Evolutionary conservation across 2,888 invertebrate species (phyloP), one percentile per base, ranked within the genome.

Genomic region (Nasonovia ribisnigri): DNA sequence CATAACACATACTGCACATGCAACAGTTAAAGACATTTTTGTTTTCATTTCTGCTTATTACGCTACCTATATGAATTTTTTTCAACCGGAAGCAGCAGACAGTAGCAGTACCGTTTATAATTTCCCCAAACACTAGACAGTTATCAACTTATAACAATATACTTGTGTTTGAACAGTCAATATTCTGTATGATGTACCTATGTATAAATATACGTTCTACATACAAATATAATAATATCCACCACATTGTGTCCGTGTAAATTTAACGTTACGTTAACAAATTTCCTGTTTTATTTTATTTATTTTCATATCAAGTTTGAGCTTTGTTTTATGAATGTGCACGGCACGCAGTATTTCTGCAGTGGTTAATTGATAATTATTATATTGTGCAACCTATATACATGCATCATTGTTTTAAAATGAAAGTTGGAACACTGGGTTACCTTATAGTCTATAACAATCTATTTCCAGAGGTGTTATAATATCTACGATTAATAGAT

Each of bases 11-110:
- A 88, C 26, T n/a, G 0, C 10, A 13, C 6, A 42, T 42, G 42
- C 6, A 77, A 43, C 20, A 60, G 60, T 46, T 20, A 8, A 89
- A 89, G 60, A 89, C 16, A 57, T 57, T 89, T 60, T 43, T 43
- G 46, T 89, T 89, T 88, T 89, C 60, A 54, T 90, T 90, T 46
- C 46, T 90, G 8, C 77, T 77, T 36, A 46, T 90, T 46, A 46
- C n/a, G 90, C 46, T n/a, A n/a, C n/a, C n/a, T n/a, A 43, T 90
- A 60, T 24, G n/a, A 46, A 20, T 57, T 57, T 67, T 6, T 46
- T 46, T 26, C 29, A 60, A 29, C 89, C 60, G 90, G 90, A 90
- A 90, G 60, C 60, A 20, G 60, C 29, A n/a, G 54, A 26, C 42
- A 36, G 54, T 24, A 26, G 54, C 57, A 60, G 29, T 20, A 57